Evolutionary conservation across 2,888 invertebrate genomes (phyloP).

Genomic region (Callinectes sapidus): DNA sequence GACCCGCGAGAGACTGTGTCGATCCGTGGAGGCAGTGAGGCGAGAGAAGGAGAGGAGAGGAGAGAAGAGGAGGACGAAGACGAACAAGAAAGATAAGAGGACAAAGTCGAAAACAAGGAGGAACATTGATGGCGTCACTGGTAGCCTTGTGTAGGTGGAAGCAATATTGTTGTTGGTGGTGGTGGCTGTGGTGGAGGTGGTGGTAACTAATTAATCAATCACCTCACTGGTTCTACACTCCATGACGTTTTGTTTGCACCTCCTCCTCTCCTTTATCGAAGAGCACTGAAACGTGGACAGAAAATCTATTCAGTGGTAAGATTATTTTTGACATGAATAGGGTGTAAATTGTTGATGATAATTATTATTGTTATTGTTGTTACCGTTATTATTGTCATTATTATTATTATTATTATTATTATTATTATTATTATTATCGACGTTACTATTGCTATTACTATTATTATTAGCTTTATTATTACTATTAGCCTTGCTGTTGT

Average conservation of each 20-base stretch:
- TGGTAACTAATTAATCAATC: not conserved
- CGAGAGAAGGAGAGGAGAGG: not conserved
- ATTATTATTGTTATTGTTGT: not conserved
- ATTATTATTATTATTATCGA: not conserved
- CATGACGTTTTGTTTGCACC: no score
- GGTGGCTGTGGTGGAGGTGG: not conserved
- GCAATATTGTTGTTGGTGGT: not conserved
- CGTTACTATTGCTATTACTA: not conserved
- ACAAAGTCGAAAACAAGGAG: not conserved
- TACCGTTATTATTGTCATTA: not conserved
- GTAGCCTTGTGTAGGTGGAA: not conserved
- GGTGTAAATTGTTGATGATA: not conserved
- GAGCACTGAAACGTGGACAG: not conserved
- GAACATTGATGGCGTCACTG: not conserved
- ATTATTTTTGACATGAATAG: not conserved
- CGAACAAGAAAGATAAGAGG: not conserved
- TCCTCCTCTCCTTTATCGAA: not conserved
- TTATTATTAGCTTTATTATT: no score
- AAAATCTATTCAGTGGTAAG: not conserved
- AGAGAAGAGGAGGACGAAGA: not conserved
- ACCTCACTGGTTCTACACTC: no score
- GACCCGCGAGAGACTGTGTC: conserved; percentile 14
- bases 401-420: conserved; percentile 6
- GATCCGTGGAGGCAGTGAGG: not conserved
- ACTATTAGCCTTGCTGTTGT: no score